A percentile compares a stretch with the other conserved stretches of the same genome.
phyloP scores from a whole-genome alignment of 2,797 vertebrate species.

The Cirrhinus molitorella region DNA sequence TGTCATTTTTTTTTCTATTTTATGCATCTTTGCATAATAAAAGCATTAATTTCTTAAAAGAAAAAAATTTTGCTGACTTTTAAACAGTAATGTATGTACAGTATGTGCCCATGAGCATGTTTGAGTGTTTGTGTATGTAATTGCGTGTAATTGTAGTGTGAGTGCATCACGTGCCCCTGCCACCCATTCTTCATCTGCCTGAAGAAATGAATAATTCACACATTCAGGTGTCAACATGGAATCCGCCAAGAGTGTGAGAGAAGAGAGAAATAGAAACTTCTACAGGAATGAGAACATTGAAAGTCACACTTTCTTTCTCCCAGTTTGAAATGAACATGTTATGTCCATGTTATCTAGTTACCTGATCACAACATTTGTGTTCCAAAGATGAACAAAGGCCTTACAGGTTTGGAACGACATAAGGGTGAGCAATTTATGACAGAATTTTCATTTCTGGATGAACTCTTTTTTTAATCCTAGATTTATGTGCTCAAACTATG shows the following conservation, averaged over 20 bases:
- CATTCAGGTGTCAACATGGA: slow-evolving; percentile 68
- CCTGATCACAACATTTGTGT: not conserved
- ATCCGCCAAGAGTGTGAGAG: slow-evolving; percentile 23
- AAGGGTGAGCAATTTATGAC: not conserved
- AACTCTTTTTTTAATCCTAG: not conserved
- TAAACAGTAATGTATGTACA: not conserved
- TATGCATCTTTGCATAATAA: not conserved
- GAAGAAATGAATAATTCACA: slow-evolving; percentile 77
- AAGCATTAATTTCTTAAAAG: not conserved
- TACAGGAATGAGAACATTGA: not conserved
- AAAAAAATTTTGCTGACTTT: not conserved
- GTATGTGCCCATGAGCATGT: not conserved
- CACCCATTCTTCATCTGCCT: slow-evolving; percentile 76
- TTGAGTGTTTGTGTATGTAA: not conserved
- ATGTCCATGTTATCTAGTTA: not conserved
- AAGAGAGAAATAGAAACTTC: slow-evolving; percentile 24
- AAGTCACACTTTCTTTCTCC: not conserved
- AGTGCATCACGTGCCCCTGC: slow-evolving; percentile 59
- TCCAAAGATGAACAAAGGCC: not conserved
- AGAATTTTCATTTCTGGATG: not conserved
- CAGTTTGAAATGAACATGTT: not conserved
- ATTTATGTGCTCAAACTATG: not conserved
- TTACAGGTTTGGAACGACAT: not conserved
- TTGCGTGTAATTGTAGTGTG: not conserved
- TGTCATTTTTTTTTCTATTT: not conserved